Evolutionary conservation across 2,888 invertebrate genomes (phyloP).

Genomic region (Deilephila porcellus): DNA sequence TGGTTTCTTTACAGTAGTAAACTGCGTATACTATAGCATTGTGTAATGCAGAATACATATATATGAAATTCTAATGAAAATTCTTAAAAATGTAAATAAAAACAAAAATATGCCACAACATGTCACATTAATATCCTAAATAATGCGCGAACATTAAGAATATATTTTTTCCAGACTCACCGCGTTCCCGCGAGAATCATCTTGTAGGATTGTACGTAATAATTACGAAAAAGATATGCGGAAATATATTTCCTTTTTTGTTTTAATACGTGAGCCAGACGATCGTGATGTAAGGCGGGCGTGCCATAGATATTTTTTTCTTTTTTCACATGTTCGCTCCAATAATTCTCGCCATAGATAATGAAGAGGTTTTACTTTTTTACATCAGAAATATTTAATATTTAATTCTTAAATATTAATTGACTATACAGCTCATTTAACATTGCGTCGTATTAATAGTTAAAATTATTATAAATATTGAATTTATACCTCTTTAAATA

Average conservation of each 20-base stretch:
- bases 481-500: no score
- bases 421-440: background rate
- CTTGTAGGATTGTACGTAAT: constrained; percentile 5
- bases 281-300: background rate
- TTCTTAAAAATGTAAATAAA: background rate
- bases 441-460: no score
- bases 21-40: no score
- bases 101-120: background rate
- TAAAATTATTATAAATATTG: no score
- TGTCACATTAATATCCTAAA: constrained; percentile 18
- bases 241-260: constrained; percentile 18
- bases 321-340: constrained; percentile 6
- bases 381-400: background rate
- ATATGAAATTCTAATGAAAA: no score
- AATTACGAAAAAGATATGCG: constrained; percentile 9
- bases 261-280: background rate
- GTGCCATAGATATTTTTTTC: constrained; percentile 6
- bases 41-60: no score
- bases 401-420: background rate
- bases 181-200: background rate
- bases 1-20: no score
- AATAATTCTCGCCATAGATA: constrained; percentile 6
- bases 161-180: constrained; percentile 10
- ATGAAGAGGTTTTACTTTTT: background rate
- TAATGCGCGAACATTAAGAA: constrained; percentile 18